Conservation (phyloP, 2,797 vertebrate genomes). For the Anas capensis region DNA sequence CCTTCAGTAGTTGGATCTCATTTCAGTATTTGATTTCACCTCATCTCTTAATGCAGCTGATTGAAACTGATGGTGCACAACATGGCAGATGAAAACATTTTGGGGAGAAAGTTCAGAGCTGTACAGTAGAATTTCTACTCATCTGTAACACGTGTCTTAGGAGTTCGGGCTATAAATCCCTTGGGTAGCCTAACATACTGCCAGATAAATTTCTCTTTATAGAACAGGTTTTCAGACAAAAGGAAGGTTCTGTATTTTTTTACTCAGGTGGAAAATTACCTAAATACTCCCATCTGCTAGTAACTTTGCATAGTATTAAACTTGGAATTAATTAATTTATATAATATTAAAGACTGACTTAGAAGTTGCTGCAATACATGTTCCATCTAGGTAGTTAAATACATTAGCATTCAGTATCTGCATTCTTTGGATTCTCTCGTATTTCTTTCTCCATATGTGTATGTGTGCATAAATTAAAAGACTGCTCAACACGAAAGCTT, state of each 20-base stretch:
- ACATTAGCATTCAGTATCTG: not conserved
- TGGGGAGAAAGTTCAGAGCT: conserved; percentile 22
- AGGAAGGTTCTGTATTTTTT: not conserved
- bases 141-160: not conserved
- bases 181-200: not conserved
- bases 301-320: not conserved
- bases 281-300: not conserved
- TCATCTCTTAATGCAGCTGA: conserved; percentile 42
- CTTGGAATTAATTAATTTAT: not conserved
- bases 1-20: not conserved
- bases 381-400: conserved; percentile 8
- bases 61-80: conserved; percentile 48
- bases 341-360: not conserved
- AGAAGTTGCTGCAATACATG: not conserved
- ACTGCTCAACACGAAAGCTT: not conserved
- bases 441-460: not conserved
- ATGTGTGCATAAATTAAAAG: not conserved
- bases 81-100: conserved; percentile 29
- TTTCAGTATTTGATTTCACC: conserved; percentile 54
- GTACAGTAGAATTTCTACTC: not conserved
- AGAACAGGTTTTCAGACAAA: not conserved
- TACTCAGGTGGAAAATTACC: not conserved
- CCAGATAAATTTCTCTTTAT: not conserved
- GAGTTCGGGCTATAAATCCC: conserved; percentile 1
- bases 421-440: not conserved